phyloP scores from a whole-genome alignment of 2,113 vertebrate genomes.

The Zosterops borbonicus region DNA sequence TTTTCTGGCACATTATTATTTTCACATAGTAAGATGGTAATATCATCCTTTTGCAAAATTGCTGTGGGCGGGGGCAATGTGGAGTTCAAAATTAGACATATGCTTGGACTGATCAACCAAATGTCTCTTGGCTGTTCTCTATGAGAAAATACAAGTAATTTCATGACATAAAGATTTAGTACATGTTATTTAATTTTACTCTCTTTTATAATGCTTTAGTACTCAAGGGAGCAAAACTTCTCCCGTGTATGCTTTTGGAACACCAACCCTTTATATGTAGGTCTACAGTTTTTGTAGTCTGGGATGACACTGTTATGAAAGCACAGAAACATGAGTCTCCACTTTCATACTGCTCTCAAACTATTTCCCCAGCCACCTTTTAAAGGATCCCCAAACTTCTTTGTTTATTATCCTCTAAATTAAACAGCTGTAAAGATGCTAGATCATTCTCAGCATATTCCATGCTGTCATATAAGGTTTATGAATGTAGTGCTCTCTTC shows the following conservation, averaged over 20 bases:
- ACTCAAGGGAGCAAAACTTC: not conserved
- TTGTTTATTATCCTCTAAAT: not conserved
- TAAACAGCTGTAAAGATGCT: not conserved
- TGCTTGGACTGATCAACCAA: not conserved
- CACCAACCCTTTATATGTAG: not conserved
- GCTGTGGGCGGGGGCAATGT: accelerated
- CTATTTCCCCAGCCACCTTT: not conserved
- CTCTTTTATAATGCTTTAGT: not conserved
- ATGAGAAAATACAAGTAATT: not conserved
- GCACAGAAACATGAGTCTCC: not conserved
- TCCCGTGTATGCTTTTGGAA: not conserved
- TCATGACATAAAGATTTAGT: not conserved
- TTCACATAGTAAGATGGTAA: not conserved
- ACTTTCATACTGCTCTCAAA: not conserved
- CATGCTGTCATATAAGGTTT: not conserved
- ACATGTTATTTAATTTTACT: not conserved
- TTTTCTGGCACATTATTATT: not conserved
- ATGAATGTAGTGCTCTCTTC: not conserved
- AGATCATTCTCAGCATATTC: not conserved
- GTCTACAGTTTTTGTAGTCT: not conserved
- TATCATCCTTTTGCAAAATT: not conserved
- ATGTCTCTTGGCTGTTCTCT: not conserved
- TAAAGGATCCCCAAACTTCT: not conserved
- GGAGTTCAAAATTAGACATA: not conserved
- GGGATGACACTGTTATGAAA: not conserved